Evolutionary conservation across 2,797 vertebrate genomes (phyloP).

Genomic region (Ateles fusciceps): DNA sequence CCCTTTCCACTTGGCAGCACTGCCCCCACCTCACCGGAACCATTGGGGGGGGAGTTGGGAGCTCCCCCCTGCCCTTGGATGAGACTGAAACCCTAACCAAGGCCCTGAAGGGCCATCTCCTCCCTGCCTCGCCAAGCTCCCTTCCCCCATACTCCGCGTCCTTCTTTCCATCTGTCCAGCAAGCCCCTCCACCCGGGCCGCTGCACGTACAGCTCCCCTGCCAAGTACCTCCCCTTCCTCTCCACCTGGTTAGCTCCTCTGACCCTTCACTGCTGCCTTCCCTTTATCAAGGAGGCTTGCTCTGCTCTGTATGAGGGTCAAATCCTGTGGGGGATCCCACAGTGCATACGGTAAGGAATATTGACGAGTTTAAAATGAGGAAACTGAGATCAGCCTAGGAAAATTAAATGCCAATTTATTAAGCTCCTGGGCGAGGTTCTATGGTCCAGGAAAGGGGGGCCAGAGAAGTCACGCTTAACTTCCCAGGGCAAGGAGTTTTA

Average conservation of each 20-base stretch:
- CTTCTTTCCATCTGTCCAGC: not conserved
- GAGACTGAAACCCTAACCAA: not conserved
- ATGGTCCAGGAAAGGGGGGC: too few species aligned
- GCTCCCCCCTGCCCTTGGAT: not conserved
- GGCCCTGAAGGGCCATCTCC: not conserved
- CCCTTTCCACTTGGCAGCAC: not conserved
- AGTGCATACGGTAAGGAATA: too few species aligned
- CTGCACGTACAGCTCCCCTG: not conserved
- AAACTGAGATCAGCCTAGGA: too few species aligned
- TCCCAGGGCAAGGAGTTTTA: too few species aligned
- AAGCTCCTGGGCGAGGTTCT: too few species aligned
- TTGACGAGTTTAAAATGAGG: too few species aligned
- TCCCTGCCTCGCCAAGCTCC: not conserved
- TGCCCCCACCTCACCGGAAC: not conserved
- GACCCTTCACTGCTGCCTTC: not conserved
- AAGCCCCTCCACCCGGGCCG: not conserved
- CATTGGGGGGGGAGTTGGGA: too few species aligned
- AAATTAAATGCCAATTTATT: too few species aligned
- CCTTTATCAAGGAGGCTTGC: not conserved
- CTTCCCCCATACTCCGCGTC: not conserved
- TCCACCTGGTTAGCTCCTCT: not conserved
- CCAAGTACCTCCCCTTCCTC: not conserved
- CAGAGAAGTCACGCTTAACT: too few species aligned
- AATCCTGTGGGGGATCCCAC: not conserved
- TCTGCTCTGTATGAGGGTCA: not conserved